These are phyloP conservation scores for Anniella stebbinsi DNA, from an alignment of 2,797 vertebrate species.

Conservation along the genomic window DNA sequence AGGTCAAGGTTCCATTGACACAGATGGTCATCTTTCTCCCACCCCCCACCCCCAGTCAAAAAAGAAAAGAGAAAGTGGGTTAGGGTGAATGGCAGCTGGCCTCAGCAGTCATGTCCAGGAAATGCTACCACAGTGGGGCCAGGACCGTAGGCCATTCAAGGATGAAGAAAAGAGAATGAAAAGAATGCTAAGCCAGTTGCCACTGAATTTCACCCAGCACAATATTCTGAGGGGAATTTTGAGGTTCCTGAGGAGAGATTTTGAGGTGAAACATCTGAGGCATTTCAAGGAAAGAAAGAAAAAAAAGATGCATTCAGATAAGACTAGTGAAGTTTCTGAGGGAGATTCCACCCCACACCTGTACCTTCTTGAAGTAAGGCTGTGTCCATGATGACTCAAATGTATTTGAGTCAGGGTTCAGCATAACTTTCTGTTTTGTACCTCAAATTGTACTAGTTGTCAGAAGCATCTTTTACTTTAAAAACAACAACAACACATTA, in stretches of 20 bases:
- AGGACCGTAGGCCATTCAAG: accelerated
- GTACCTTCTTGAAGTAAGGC: not conserved
- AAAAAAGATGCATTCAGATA: not conserved
- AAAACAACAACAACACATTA: not conserved
- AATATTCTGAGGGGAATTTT: not conserved
- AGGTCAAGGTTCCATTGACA: slow-evolving; percentile 75
- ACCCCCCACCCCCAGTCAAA: slow-evolving; percentile 19
- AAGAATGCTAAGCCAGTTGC: not conserved
- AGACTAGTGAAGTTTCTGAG: not conserved
- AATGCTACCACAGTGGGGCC: accelerated
- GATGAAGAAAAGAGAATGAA: not conserved
- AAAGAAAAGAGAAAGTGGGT: slow-evolving; percentile 60
- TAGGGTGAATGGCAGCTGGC: slow-evolving; percentile 52
- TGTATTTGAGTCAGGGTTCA: accelerated
- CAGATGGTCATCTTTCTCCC: slow-evolving; percentile 62
- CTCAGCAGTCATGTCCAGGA: slow-evolving; percentile 9
- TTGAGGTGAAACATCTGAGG: not conserved
- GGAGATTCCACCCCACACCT: not conserved
- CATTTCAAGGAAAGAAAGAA: not conserved
- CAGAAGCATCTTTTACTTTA: not conserved
- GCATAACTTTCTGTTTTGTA: not conserved
- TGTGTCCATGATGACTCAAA: accelerated
- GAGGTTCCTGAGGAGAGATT: not conserved
- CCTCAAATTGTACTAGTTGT: not conserved
- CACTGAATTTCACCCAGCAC: not conserved